Base-by-base conservation (phyloP, 1,140 invertebrate species). In the Delia radicum region DNA sequence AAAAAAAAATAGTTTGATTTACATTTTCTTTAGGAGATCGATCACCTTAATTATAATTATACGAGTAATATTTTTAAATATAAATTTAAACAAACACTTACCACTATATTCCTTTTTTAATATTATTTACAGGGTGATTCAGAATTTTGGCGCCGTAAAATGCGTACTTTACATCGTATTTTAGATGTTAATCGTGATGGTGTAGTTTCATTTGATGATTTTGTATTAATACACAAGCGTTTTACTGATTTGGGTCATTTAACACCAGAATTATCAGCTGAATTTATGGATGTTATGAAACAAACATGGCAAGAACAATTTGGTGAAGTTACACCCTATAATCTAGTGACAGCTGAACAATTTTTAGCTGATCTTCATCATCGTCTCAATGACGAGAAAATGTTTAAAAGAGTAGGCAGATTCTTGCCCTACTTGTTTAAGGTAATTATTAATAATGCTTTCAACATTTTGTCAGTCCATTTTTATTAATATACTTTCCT, bases 101-200 rank as follows among this genome's bases (percentile, higher is more conserved):
- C 18, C 7, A 27, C 55, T 21, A 15, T 73, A 29, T 73, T 28
- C 46, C n/a, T 74, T 15, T 72, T 74, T 67, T 78, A 78, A 74
- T n/a, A n/a, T n/a, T n/a, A 37, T 28, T 91, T 89, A 48, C 81
- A 97, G 90, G 93, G 93, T 27, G 88, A 90, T 74, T 93, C 94
- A 3, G 90, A 93, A 76, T 97, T 98, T 87, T 98, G 96, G 95
- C 88, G 92, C 76, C 89, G 92, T 78, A 96, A 96, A 86, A 96
- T 97, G 90, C 92, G 96, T 31, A 94, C 93, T 18, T 89, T 94
- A 65, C 93, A 95, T 84, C 91, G 90, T 77, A 91, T 94, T 78
- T 87, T 95, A 79, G 94, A 95, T 82, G 89, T 95, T 6, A 94
- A 95, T 85, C 94, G 94, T 81, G 94, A 95, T 80, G 93, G 94